These are phyloP conservation scores for Periphyllus acericola DNA, from an alignment of 2,888 invertebrate genomes.

Conservation along the genomic window DNA sequence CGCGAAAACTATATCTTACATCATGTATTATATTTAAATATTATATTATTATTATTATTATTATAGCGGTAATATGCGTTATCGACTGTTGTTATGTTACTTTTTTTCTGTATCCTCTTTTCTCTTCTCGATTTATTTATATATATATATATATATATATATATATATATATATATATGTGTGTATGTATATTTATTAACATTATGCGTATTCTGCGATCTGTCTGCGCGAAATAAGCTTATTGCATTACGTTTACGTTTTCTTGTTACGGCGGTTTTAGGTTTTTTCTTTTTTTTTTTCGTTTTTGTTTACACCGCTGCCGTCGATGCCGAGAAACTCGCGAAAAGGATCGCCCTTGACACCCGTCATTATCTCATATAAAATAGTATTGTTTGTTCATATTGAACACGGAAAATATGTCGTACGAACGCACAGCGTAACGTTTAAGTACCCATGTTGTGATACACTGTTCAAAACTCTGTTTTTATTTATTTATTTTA, in stretches of 20 bases:
- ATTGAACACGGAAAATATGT: conserved; percentile 14
- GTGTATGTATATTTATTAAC: no score
- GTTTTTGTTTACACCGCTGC: not conserved
- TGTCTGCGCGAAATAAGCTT: not conserved
- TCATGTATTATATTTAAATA: not conserved
- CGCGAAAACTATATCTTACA: not conserved
- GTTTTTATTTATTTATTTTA: conserved; percentile 4
- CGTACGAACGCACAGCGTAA: not conserved
- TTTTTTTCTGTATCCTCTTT: no score
- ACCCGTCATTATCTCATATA: not conserved
- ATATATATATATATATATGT: no score
- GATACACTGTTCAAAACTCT: conserved; percentile 4
- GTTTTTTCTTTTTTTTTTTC: not conserved
- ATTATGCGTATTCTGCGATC: no score
- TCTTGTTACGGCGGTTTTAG: not conserved
- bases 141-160: no score
- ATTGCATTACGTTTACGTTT: not conserved
- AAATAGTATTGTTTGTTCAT: conserved; percentile 27
- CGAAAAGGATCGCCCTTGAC: not conserved
- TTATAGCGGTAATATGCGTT: no score
- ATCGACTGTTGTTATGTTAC: no score
- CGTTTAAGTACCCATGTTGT: not conserved
- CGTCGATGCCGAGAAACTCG: not conserved
- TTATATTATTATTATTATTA: not conserved
- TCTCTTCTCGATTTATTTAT: no score